Conservation (phyloP, 2,113 vertebrate species). For the Cyanistes caeruleus region DNA sequence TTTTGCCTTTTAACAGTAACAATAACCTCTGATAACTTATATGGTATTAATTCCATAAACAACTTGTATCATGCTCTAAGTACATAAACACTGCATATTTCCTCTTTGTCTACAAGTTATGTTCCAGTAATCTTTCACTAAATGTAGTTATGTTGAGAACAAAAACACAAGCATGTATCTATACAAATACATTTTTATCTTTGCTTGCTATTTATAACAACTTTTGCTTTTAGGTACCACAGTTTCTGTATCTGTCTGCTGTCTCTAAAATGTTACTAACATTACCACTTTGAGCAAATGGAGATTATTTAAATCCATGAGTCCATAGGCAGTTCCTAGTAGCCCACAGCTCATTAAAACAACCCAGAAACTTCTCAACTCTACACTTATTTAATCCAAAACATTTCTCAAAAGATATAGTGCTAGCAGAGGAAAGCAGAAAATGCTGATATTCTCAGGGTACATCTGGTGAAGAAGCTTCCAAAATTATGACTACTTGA, state of each 20-base stretch:
- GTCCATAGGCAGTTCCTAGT: background rate
- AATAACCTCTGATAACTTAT: background rate
- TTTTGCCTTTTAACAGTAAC: background rate
- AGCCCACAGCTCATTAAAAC: background rate
- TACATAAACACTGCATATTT: slow-evolving; percentile 10
- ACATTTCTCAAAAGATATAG: accelerated
- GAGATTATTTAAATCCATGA: background rate
- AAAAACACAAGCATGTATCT: background rate
- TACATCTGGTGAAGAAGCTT: background rate
- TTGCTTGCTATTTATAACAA: background rate
- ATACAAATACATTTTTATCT: background rate
- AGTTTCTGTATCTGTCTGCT: background rate
- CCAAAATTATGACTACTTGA: background rate
- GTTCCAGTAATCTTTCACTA: slow-evolving; percentile 24
- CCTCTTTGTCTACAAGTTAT: background rate
- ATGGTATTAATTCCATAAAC: background rate
- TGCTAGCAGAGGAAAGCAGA: background rate
- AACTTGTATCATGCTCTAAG: background rate
- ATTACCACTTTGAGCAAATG: background rate
- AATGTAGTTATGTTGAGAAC: background rate
- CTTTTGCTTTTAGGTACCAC: background rate
- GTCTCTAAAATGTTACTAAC: background rate
- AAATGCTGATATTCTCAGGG: background rate
- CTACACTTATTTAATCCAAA: background rate
- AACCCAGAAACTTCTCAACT: background rate